Evolutionary conservation across 37 sponge, comb jelly and placozoan genomes (phyloP), one percentile per base, ranked within the genome.

Genomic region (Agelas oroides): DNA sequence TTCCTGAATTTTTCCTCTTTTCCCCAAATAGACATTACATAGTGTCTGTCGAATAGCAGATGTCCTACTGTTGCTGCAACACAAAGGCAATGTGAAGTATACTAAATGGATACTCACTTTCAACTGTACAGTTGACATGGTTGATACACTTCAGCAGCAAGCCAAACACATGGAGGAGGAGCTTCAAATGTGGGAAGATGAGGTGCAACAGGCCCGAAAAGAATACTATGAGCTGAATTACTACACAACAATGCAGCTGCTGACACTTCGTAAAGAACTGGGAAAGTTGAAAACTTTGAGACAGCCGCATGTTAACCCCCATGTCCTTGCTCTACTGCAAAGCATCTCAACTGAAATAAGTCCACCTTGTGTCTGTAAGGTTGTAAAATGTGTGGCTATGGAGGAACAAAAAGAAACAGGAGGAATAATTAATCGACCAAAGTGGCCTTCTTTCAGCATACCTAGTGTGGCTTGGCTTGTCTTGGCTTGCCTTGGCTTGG

Each of bases 151-250:
- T 3, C 57, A 72, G 16, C 33, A 64, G 2, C 35, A 53, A 30
- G 84, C 75, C 18, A 76, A 67, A 39, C 20, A 66, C 2, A 84
- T 92, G 88, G 84, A 82, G 46, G 28, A 78, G 14, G 76, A 83
- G 17, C 73, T 92, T 38, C 35, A 73, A 0, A 53, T 59, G 41
- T 92, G 84, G 88, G 53, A 57, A 30, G 34, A 71, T 25, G 33
- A 72, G 14, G 70, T 92, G 8, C 30, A 71, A 3, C 40, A 74
- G 17, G 28, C 61, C 3, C 71, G 92, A n/a, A 23, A 55, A 5
- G n/a, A 84, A 20, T 84, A 59, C 58, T 87, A 92, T 74, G 75
- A 73, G 36, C 21, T 92, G 52, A 92, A 92, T 36, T 92, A 92
- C 78, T 92, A 58, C 63, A 92, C 92, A 16, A 80, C 88, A 28